These are phyloP conservation scores for Spondyliosoma cantharus DNA, from an alignment of 2,797 vertebrate species.

Conservation along the genomic window DNA sequence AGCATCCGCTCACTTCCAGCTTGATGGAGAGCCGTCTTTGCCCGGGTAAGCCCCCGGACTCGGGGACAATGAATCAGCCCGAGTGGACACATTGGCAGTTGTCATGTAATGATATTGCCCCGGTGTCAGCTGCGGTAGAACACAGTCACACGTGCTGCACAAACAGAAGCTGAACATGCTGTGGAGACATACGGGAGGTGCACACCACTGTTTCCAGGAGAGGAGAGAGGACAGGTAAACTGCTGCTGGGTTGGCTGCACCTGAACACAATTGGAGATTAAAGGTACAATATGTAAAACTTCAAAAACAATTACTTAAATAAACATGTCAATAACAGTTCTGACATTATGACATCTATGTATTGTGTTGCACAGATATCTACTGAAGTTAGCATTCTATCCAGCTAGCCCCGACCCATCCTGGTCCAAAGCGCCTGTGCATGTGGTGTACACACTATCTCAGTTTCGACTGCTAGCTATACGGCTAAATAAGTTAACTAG, in stretches of 20 bases:
- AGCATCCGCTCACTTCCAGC: conserved; percentile 70
- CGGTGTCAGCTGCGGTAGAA: conserved; percentile 63
- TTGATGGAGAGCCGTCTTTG: conserved; percentile 84
- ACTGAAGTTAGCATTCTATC: too few species aligned
- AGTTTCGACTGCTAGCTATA: too few species aligned
- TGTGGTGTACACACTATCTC: too few species aligned
- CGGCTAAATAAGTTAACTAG: too few species aligned
- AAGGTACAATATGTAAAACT: not conserved
- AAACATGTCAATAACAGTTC: too few species aligned
- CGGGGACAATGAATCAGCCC: conserved; percentile 79
- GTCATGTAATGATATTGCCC: conserved; percentile 85
- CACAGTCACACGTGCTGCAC: conserved; percentile 30
- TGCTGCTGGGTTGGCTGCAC: not conserved
- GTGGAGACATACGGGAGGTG: conserved; percentile 12
- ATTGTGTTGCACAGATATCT: too few species aligned
- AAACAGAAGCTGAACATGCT: conserved; percentile 37
- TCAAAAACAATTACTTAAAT: too few species aligned
- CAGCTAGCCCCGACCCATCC: too few species aligned
- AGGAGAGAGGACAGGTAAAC: not conserved
- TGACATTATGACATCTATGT: too few species aligned
- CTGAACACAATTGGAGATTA: not conserved
- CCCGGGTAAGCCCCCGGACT: conserved; percentile 64
- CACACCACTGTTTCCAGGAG: conserved; percentile 40
- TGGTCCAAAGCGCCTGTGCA: too few species aligned
- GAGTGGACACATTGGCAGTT: conserved; percentile 82